Conservation (phyloP, 2,888 invertebrate species). For the Mycogona germanica region DNA sequence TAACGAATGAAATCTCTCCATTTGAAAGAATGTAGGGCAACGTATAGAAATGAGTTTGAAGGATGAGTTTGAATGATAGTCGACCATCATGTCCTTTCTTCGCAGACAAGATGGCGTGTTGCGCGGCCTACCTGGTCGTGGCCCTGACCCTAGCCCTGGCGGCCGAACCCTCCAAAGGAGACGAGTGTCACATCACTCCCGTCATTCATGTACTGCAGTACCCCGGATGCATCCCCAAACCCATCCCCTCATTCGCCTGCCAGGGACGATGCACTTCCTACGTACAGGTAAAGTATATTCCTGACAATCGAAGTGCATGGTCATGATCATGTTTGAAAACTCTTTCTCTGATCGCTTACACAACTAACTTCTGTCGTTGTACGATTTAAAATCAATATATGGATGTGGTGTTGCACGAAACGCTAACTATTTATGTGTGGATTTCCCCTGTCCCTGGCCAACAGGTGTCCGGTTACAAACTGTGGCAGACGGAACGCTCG, state of each 20-base stretch:
- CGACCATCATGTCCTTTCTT: not conserved
- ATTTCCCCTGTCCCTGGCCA: constrained; percentile 24
- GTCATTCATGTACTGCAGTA: constrained; percentile 84
- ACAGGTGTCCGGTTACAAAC: constrained; percentile 85
- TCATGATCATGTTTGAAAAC: not conserved
- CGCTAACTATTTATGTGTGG: not conserved
- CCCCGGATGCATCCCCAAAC: constrained; percentile 83
- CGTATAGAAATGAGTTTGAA: too few relatives aligned
- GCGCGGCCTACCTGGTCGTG: constrained; percentile 8
- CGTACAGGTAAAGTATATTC: constrained; percentile 52
- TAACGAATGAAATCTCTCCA: too few relatives aligned
- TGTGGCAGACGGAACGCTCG: constrained; percentile 91
- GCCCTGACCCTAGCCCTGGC: constrained; percentile 7
- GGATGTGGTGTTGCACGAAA: not conserved
- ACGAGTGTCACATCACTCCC: constrained; percentile 81
- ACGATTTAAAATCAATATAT: not conserved
- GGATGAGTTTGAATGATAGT: too few relatives aligned
- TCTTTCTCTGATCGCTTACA: not conserved
- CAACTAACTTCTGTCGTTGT: not conserved
- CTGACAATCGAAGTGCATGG: not conserved
- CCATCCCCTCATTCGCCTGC: constrained; percentile 86
- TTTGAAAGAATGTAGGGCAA: too few relatives aligned
- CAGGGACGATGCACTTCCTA: constrained; percentile 83
- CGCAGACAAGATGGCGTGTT: constrained; percentile 9
- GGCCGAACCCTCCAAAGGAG: constrained; percentile 31